phyloP scores from a whole-genome alignment of 2,113 vertebrate genomes.

The Passer domesticus region DNA sequence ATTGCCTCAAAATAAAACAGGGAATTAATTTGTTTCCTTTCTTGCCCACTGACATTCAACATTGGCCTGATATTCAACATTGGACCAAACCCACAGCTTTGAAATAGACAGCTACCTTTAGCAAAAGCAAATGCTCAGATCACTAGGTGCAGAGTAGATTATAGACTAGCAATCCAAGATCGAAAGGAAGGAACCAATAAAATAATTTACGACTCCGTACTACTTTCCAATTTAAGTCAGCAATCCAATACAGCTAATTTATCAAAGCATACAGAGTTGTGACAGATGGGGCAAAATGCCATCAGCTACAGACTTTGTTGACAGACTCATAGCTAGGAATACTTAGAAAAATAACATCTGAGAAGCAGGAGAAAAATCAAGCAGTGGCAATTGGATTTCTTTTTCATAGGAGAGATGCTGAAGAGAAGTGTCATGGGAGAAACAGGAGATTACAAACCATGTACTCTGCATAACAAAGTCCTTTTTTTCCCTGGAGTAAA shows the following conservation, averaged over 20 bases:
- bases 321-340: not conserved
- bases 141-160: slow-evolving; percentile 16
- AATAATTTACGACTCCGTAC: not conserved
- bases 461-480: not conserved
- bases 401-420: not conserved
- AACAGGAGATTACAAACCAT: not conserved
- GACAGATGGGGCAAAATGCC: not conserved
- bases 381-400: not conserved
- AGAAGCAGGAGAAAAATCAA: not conserved
- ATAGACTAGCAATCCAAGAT: slow-evolving; percentile 4
- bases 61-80: not conserved
- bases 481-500: not conserved
- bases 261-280: not conserved
- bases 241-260: slow-evolving; percentile 20
- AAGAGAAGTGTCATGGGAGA: not conserved
- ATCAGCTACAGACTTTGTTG: not conserved
- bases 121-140: not conserved
- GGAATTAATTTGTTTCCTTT: not conserved
- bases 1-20: not conserved
- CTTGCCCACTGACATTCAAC: not conserved
- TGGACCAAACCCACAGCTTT: not conserved
- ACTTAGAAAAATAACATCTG: not conserved
- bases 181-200: slow-evolving; percentile 19
- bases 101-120: not conserved
- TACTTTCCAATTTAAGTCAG: not conserved